Evolutionary conservation across 2,113 vertebrate genomes (phyloP), one percentile per base, ranked within the genome.

Genomic region (Phrynosoma platyrhinos): DNA sequence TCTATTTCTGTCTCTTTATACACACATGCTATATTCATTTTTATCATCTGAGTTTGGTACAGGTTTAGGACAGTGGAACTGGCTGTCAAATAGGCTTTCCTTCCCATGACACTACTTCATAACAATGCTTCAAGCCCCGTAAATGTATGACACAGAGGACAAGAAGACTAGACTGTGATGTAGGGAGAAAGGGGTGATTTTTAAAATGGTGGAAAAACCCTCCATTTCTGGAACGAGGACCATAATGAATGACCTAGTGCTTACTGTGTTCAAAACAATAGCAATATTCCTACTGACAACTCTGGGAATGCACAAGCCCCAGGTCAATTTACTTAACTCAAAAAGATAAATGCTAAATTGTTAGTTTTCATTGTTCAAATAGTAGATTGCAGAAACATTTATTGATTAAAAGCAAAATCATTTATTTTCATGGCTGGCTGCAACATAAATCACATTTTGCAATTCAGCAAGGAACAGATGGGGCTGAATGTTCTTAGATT

Each of bases 401-500:
- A 94, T 23, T 87, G 93, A 91, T 92, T 90, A 89, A 86, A 93
- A 85, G 79, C 69, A 94, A 27, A 93, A 80, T 88, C 90, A 92
- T 91, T 93, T 96, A 88, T 92, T 94, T 93, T 92, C 88, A 85
- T 82, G 94, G 86, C 86, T 68, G 12, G 13, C 79, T 94, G 83
- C 95, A 93, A 27, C 75, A 91, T 90, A 95, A 93, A 95, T 94
- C 89, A 95, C 86, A 94, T 85, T 94, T 83, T 92, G 77, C 89
- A 94, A 92, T 95, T 95, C 92, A 96, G 36, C 52, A 80, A 91
- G 93, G 88, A 86, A 94, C 85, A 94, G 82, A 83, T 76, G 95
- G 91, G 94, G 77, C 91, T 94, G 85, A 95, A 91, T 90, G 92
- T 95, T 96, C 94, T 95, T 90, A 94, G 95, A 96, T 95, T 94